Conservation (phyloP, 2,797 vertebrate species). For the Intellagama lesueurii region DNA sequence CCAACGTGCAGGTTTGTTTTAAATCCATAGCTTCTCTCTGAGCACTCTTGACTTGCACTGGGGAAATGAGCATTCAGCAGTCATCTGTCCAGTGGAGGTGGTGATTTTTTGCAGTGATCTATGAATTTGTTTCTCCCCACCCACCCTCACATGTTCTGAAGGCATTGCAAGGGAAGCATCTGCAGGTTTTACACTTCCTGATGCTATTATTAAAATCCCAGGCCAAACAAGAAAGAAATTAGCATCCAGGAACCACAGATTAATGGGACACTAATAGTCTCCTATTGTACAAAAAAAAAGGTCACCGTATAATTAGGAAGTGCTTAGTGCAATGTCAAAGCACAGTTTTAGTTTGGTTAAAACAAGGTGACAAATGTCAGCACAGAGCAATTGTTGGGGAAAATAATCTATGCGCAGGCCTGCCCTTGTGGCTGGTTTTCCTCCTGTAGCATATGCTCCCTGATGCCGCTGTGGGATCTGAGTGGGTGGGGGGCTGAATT, state of each 20-base stretch:
- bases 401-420: not conserved
- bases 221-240: conserved; percentile 17
- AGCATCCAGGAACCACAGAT: conserved; percentile 11
- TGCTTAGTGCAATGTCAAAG: not conserved
- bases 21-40: not conserved
- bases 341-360: not conserved
- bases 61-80: not conserved
- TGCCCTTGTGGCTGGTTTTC: not conserved
- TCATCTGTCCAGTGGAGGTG: not conserved
- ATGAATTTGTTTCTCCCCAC: not conserved
- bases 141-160: not conserved
- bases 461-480: not conserved
- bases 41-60: not conserved
- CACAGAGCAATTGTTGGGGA: not conserved
- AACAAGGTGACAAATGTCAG: conserved; percentile 12
- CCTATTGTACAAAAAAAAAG: not conserved
- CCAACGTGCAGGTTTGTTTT: not conserved
- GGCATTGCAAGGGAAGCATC: conserved; percentile 16
- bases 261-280: conserved; percentile 10
- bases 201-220: conserved; percentile 29
- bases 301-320: not conserved
- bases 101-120: not conserved
- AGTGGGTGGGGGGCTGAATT: not conserved
- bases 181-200: conserved; percentile 21
- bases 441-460: not conserved